Evolutionary conservation across 1,140 invertebrate species (phyloP).

Genomic region (Aphis gossypii): DNA sequence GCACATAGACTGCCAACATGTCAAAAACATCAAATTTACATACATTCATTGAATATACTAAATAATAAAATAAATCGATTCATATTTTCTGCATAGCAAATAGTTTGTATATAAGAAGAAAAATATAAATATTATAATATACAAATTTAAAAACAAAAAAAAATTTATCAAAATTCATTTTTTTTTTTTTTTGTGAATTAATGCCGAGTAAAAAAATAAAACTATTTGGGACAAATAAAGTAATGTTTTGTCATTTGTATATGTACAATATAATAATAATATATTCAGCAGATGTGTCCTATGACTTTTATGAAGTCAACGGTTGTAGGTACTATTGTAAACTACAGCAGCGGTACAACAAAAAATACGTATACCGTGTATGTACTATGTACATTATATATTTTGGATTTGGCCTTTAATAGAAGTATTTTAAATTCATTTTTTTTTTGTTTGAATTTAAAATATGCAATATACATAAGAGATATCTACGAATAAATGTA

Average conservation of each 20-base stretch:
- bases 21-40: neutral
- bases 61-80: neutral
- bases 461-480: neutral
- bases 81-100: neutral
- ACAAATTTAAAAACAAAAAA: neutral
- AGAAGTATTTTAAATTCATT: neutral
- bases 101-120: neutral
- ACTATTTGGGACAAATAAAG: neutral
- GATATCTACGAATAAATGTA: neutral
- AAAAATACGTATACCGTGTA: neutral
- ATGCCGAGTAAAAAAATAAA: neutral
- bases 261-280: conserved; percentile 17
- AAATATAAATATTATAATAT: neutral
- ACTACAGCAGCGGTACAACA: neutral
- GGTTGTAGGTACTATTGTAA: neutral
- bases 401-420: neutral
- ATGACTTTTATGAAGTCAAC: conserved; percentile 30
- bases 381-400: neutral
- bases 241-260: conserved; percentile 13
- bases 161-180: neutral
- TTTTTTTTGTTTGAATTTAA: neutral
- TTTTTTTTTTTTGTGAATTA: neutral
- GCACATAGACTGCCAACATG: neutral
- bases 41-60: neutral
- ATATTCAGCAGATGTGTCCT: conserved; percentile 36